Evolutionary conservation across 2,888 invertebrate genomes (phyloP).

Genomic region (Eilema sororculum): DNA sequence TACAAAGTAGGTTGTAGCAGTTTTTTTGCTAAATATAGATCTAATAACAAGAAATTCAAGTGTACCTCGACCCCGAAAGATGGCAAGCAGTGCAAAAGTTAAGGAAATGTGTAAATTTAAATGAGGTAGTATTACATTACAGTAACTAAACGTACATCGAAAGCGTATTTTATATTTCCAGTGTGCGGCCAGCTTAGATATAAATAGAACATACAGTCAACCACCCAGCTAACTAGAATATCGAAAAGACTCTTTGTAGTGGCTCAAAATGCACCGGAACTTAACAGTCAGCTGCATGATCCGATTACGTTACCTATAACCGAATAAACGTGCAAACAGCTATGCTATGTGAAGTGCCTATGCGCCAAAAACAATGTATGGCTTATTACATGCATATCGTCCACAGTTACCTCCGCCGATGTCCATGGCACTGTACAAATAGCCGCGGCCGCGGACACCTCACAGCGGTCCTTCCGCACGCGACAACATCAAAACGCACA

Average conservation of each 20-base stretch:
- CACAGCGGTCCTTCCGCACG: constrained; percentile 76
- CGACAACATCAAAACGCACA: constrained; percentile 73
- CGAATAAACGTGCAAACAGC: constrained; percentile 69
- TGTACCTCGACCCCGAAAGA: constrained; percentile 23
- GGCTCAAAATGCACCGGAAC: constrained; percentile 59
- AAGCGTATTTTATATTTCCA: constrained; percentile 55
- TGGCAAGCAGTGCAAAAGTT: constrained; percentile 27
- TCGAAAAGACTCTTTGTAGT: constrained; percentile 52
- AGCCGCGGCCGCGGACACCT: constrained; percentile 71
- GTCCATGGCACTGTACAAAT: constrained; percentile 79
- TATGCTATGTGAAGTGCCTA: constrained; percentile 71
- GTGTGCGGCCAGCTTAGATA: constrained; percentile 71
- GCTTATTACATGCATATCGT: constrained; percentile 75
- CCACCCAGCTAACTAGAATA: constrained; percentile 69
- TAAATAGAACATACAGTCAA: constrained; percentile 78
- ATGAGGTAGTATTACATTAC: constrained; percentile 33
- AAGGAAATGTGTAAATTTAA: constrained; percentile 26
- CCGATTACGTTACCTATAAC: constrained; percentile 44
- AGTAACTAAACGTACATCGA: constrained; percentile 43
- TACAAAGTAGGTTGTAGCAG: constrained; percentile 22
- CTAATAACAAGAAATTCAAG: constrained; percentile 24
- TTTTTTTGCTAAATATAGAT: constrained; percentile 42
- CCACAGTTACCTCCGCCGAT: constrained; percentile 81
- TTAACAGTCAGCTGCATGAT: constrained; percentile 55
- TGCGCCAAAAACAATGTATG: constrained; percentile 59